Evolutionary conservation across 2,113 vertebrate species (phyloP).

Genomic region (Castor canadensis): DNA sequence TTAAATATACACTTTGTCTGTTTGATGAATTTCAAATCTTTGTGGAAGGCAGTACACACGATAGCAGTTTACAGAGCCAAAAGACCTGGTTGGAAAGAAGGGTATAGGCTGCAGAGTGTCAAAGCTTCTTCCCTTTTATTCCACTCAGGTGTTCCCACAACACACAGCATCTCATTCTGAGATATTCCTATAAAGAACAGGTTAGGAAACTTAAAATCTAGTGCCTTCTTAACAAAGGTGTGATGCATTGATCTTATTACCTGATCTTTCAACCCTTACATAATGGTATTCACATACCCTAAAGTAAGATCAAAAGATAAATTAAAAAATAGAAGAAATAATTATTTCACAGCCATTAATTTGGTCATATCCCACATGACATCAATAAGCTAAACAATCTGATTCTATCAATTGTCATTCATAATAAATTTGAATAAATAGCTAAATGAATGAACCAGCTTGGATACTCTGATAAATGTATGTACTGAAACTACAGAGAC

Average conservation of each 20-base stretch:
- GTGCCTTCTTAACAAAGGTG: background rate
- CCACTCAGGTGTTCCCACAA: background rate
- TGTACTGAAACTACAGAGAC: background rate
- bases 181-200: background rate
- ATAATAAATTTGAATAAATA: background rate
- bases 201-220: background rate
- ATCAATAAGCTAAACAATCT: background rate
- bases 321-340: background rate
- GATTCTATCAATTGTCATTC: background rate
- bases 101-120: slow-evolving; percentile 58
- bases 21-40: slow-evolving; percentile 89
- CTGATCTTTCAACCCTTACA: background rate
- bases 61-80: slow-evolving; percentile 73
- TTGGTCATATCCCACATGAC: background rate
- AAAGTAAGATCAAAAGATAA: background rate
- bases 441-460: background rate
- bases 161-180: slow-evolving; percentile 20
- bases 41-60: slow-evolving; percentile 76
- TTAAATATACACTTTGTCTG: slow-evolving; percentile 90
- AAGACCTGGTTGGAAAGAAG: slow-evolving; percentile 74
- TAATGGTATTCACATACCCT: background rate
- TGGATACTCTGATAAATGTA: background rate
- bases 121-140: slow-evolving; percentile 52
- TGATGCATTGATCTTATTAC: background rate
- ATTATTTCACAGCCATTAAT: background rate